Evolutionary conservation across 2,888 invertebrate species (phyloP), one percentile per base, ranked within the genome.

Genomic region (Apamea monoglypha): DNA sequence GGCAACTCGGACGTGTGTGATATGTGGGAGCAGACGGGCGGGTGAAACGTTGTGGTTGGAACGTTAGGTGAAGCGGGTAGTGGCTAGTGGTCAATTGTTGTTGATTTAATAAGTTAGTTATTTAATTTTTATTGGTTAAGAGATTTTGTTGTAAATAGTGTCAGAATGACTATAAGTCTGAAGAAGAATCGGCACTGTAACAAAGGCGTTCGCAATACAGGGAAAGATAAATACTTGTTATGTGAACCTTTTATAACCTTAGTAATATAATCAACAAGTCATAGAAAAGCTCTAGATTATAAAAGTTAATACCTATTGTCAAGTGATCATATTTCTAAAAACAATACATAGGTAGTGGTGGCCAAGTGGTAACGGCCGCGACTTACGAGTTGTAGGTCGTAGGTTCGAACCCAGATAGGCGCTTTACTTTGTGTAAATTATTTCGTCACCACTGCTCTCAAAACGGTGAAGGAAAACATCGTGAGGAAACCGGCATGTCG

Each of bases 1-100:
- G 74, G 40, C 74, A 79, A 76, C 70, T 73, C 29, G 12, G 50
- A 76, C 71, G 67, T 67, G 71, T 67, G 82, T 78, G 70, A 61
- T 10, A 64, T 56, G 25, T 0, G 4, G 0, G 10, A 4, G n/a
- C 36, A 67, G 66, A 79, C 79, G 66, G 50, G 77, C 69, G 76
- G 36, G 66, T 1, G 4, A 77, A 53, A 77, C 72, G 82, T 68
- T 36, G 82, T 74, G 73, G 44, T 72, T 70, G 16, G 1, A 61
- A 78, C 61, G 71, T 66, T 21, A 6, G 0, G 1, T 18, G 1
- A 5, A 36, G 5, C n/a, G n/a, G 10, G 59, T 71, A 8, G 18
- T 6, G 12, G 25, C 36, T 71, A 8, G 18, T 6, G 12, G 25
- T 21, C 32, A 32, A 63, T 63, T n/a, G 63, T 56, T 2, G 14